Evolutionary conservation across 2,113 vertebrate species (phyloP).

Genomic region (Megaptera novaeangliae): DNA sequence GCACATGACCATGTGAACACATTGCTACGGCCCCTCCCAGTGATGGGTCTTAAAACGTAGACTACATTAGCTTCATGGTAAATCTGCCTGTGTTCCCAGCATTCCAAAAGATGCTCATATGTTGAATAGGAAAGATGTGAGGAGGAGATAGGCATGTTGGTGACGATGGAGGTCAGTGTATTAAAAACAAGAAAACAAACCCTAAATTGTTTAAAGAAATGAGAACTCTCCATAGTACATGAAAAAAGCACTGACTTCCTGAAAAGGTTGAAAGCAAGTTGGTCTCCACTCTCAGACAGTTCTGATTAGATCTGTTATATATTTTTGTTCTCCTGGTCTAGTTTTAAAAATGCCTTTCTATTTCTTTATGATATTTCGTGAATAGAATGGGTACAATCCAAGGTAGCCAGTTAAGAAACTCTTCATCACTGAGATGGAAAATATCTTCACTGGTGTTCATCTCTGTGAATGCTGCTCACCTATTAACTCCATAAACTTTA

Average conservation of each 20-base stretch:
- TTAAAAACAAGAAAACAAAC: neutral
- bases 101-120: neutral
- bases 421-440: neutral
- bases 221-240: neutral
- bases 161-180: neutral
- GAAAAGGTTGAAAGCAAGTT: neutral
- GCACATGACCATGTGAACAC: neutral
- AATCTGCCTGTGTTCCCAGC: neutral
- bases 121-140: neutral
- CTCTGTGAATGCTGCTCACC: neutral
- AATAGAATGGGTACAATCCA: neutral
- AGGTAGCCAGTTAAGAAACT: neutral
- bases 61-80: neutral
- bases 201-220: neutral
- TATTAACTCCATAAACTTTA: neutral
- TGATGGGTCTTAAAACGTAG: neutral
- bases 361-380: neutral
- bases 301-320: neutral
- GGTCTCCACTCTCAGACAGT: neutral
- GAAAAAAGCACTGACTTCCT: neutral
- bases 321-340: neutral
- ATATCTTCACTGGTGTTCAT: neutral
- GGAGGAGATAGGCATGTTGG: neutral
- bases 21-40: neutral
- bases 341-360: neutral